These are phyloP conservation scores for Ommatoiulus sabulosus DNA, from an alignment of 2,888 invertebrate species.

Conservation along the genomic window DNA sequence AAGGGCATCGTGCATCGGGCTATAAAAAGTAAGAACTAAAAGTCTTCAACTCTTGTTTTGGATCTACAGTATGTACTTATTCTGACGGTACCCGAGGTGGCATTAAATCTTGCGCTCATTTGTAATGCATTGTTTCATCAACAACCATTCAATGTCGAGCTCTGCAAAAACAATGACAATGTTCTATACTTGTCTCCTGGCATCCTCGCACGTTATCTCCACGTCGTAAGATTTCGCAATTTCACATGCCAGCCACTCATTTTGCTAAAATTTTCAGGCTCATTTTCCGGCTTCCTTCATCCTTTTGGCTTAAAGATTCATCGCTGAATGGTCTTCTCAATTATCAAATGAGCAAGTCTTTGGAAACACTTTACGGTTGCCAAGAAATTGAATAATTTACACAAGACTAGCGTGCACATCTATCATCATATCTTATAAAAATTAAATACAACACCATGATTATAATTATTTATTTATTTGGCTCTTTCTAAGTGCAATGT, in stretches of 20 bases:
- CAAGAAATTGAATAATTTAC: not conserved
- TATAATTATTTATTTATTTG: too few species aligned
- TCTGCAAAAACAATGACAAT: not conserved
- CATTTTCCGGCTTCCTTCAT: constrained; percentile 19
- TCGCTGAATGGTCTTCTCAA: not conserved
- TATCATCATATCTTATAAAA: not conserved
- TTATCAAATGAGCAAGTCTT: not conserved
- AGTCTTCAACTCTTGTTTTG: too few species aligned
- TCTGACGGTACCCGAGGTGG: too few species aligned
- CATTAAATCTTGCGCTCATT: not conserved
- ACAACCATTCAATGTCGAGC: not conserved
- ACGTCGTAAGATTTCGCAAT: not conserved
- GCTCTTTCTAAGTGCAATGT: too few species aligned
- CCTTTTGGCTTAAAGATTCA: not conserved
- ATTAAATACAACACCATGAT: too few species aligned
- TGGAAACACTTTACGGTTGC: not conserved
- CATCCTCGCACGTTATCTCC: not conserved
- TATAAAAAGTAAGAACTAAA: too few species aligned
- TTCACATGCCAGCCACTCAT: not conserved
- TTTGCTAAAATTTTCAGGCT: not conserved
- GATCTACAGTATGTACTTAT: too few species aligned
- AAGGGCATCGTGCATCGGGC: too few species aligned
- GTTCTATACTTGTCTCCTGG: not conserved
- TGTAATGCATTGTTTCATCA: not conserved
- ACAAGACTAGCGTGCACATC: not conserved